Percentiles rank a stretch among this genome's conserved stretches.
phyloP scores from a whole-genome alignment of 1,140 invertebrate genomes.

The Neodiprion pinetum region DNA sequence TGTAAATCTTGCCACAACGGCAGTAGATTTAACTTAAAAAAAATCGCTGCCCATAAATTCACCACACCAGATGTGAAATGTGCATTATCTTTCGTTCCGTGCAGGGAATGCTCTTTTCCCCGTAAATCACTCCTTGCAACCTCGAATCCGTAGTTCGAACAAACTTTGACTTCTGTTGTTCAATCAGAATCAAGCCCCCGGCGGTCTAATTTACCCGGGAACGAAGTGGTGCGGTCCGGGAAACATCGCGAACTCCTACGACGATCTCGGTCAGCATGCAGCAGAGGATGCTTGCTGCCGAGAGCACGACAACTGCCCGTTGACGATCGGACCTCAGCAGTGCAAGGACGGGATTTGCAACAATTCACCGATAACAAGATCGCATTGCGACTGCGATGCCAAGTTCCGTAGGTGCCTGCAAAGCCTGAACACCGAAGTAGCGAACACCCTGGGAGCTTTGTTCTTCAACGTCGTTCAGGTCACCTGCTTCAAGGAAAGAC shows the following conservation, averaged over 20 bases:
- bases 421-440: slow-evolving; percentile 70
- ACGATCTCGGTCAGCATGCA: slow-evolving; percentile 70
- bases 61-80: no score
- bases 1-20: no score
- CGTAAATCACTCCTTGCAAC: no score
- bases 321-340: slow-evolving; percentile 65
- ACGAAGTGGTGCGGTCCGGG: slow-evolving; percentile 81
- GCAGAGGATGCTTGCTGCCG: slow-evolving; percentile 78
- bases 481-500: slow-evolving; percentile 71
- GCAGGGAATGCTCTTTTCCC: no score
- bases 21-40: no score
- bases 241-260: slow-evolving; percentile 66
- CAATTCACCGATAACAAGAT: slow-evolving; percentile 71
- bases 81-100: no score
- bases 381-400: slow-evolving; percentile 77
- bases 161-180: background rate
- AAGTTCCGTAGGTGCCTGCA: slow-evolving; percentile 72
- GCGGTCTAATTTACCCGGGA: slow-evolving; percentile 64
- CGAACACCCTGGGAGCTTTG: slow-evolving; percentile 72
- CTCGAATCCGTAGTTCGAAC: no score
- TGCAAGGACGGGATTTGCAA: slow-evolving; percentile 74
- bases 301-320: slow-evolving; percentile 78
- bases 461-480: slow-evolving; percentile 76
- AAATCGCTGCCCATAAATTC: no score
- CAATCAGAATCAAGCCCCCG: slow-evolving; percentile 42